phyloP scores from a whole-genome alignment of 2,888 invertebrate species.

The Allygus modestus region DNA sequence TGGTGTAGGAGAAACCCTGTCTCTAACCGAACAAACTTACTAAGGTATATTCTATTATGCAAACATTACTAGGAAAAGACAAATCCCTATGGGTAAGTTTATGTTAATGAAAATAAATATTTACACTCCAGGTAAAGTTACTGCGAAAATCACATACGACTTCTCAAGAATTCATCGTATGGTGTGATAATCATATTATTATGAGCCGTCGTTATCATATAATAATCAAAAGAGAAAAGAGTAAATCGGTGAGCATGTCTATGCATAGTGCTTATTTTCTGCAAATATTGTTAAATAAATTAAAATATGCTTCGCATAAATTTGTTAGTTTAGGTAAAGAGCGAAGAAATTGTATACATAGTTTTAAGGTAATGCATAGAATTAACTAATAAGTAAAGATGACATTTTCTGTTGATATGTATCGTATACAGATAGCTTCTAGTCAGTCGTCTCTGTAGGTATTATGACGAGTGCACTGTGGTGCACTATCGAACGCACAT shows the following conservation, averaged over 20 bases:
- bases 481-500: slow-evolving; percentile 62
- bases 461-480: slow-evolving; percentile 52
- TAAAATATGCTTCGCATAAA: slow-evolving; percentile 62
- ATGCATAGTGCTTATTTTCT: slow-evolving; percentile 63
- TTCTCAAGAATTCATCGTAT: slow-evolving; percentile 1
- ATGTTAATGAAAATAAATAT: neutral
- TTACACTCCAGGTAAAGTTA: slow-evolving; percentile 11
- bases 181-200: slow-evolving; percentile 52
- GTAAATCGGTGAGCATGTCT: slow-evolving; percentile 41
- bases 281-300: slow-evolving; percentile 62
- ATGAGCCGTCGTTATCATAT: slow-evolving; percentile 45
- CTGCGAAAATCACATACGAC: slow-evolving; percentile 11
- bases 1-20: neutral
- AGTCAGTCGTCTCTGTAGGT: slow-evolving; percentile 60
- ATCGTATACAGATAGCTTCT: slow-evolving; percentile 60
- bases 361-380: slow-evolving; percentile 45
- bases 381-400: slow-evolving; percentile 36
- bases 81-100: slow-evolving; percentile 19
- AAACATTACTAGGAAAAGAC: slow-evolving; percentile 46
- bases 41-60: slow-evolving; percentile 22
- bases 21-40: slow-evolving; percentile 1
- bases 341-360: slow-evolving; percentile 55
- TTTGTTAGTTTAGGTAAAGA: slow-evolving; percentile 59
- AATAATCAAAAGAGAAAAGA: slow-evolving; percentile 48
- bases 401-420: slow-evolving; percentile 55